Conservation (phyloP, 1,140 invertebrate genomes). For the Hesperophylax magnus region DNA sequence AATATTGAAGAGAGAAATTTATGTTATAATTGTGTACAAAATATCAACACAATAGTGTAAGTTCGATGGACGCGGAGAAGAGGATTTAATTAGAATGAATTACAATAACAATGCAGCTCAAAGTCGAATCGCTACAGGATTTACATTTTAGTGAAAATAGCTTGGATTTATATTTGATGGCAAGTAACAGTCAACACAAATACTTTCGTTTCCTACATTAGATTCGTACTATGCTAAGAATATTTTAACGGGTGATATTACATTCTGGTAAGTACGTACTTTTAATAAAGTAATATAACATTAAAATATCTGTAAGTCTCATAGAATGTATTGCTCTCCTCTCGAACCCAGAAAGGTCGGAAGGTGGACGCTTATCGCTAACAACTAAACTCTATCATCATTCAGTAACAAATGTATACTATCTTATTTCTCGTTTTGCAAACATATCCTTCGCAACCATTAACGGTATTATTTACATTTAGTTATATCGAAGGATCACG, state of each 20-base stretch:
- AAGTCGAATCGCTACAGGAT: background rate
- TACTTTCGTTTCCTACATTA: background rate
- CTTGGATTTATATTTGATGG: background rate
- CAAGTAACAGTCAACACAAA: background rate
- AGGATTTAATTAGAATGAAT: too few relatives aligned
- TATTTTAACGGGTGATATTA: background rate
- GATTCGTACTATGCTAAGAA: background rate
- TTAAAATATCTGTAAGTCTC: slow-evolving; percentile 29
- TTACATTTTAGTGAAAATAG: background rate
- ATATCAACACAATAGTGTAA: too few relatives aligned
- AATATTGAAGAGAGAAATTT: too few relatives aligned
- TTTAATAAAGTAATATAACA: background rate
- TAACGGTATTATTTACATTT: too few relatives aligned
- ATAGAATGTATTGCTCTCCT: slow-evolving; percentile 25
- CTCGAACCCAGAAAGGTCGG: slow-evolving; percentile 2
- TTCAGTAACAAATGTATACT: slow-evolving; percentile 13
- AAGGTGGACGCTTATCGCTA: background rate
- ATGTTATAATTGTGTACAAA: too few relatives aligned
- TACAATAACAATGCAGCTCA: too few relatives aligned
- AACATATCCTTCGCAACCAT: background rate
- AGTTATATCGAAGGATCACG: background rate
- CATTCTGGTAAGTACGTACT: background rate
- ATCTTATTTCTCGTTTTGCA: background rate
- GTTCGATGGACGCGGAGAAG: too few relatives aligned
- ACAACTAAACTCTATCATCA: background rate